phyloP scores from a whole-genome alignment of 2,797 vertebrate species.

The Geotrypetes seraphini region DNA sequence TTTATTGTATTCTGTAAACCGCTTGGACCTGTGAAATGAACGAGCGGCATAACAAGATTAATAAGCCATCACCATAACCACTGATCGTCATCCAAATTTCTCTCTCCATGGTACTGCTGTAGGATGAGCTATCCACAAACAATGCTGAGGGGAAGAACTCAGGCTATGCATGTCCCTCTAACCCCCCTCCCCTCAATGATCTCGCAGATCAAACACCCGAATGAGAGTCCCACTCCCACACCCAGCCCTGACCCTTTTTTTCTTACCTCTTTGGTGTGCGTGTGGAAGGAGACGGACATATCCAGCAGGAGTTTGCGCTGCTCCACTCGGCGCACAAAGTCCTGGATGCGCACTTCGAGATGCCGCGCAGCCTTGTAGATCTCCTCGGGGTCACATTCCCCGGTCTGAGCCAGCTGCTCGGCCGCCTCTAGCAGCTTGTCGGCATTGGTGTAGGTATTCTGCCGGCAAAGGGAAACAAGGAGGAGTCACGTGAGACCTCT shows the following conservation, averaged over 20 bases:
- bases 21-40: too few relatives aligned
- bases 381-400: conserved; percentile 95
- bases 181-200: too few relatives aligned
- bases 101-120: background rate
- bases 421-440: conserved; percentile 96
- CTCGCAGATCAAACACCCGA: too few relatives aligned
- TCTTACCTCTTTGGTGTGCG: conserved; percentile 97
- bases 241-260: conserved; percentile 35
- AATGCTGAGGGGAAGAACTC: background rate
- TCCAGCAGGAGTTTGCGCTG: conserved; percentile 94
- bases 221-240: too few relatives aligned
- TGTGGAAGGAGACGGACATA: conserved; percentile 97
- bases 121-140: background rate
- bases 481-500: conserved; percentile 15
- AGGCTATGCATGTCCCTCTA: too few relatives aligned
- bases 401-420: conserved; percentile 91
- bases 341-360: conserved; percentile 94
- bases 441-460: conserved; percentile 97
- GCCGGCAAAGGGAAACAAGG: conserved; percentile 27
- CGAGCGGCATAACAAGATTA: too few relatives aligned
- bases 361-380: conserved; percentile 95
- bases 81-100: too few relatives aligned
- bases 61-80: too few relatives aligned
- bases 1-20: too few relatives aligned
- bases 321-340: conserved; percentile 91